Percentiles rank a stretch among this genome's conserved stretches.
Conservation (phyloP, 2,888 invertebrate genomes). For the Parapristionchus giblindavisi region DNA sequence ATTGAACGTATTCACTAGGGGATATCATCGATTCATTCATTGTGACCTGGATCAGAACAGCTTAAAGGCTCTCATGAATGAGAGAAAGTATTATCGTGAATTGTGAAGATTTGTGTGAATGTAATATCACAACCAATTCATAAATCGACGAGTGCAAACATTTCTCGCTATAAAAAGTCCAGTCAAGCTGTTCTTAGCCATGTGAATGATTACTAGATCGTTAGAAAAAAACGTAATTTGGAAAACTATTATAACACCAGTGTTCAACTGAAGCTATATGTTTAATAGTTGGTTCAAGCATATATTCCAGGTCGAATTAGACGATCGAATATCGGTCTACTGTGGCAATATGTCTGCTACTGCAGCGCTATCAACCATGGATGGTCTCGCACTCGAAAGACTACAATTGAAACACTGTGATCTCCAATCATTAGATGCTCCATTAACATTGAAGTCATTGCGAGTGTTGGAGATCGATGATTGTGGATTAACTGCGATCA, state of each 20-base stretch:
- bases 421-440: conserved; percentile 39
- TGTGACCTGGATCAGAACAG: not conserved
- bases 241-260: too few relatives aligned
- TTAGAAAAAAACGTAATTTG: too few relatives aligned
- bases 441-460: conserved; percentile 42
- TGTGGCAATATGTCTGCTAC: not conserved
- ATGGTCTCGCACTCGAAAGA: conserved; percentile 42
- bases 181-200: too few relatives aligned
- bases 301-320: conserved; percentile 11
- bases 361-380: not conserved
- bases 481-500: conserved; percentile 49
- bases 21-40: not conserved
- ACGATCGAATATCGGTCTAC: conserved; percentile 23
- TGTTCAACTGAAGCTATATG: too few relatives aligned
- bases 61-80: too few relatives aligned
- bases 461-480: conserved; percentile 48
- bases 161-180: too few relatives aligned
- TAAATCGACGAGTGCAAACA: too few relatives aligned
- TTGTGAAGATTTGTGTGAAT: too few relatives aligned
- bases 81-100: too few relatives aligned
- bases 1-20: not conserved
- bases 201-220: too few relatives aligned
- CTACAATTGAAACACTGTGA: conserved; percentile 42
- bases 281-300: too few relatives aligned
- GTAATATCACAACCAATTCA: too few relatives aligned